Evolutionary conservation across 2,797 vertebrate species (phyloP).

Genomic region (Sebastes kiyomatsui): DNA sequence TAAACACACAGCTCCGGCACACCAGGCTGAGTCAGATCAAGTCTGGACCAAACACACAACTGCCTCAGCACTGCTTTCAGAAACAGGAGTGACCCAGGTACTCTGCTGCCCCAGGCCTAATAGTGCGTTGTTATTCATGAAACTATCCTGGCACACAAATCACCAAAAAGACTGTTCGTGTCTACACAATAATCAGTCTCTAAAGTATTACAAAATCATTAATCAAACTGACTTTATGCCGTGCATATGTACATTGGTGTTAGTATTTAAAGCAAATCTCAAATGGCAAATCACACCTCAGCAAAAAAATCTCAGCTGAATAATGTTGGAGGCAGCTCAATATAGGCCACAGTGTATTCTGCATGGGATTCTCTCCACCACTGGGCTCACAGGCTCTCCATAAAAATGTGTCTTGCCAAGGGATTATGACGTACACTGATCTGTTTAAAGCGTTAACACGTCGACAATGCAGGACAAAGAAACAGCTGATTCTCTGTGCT

Average conservation of each 20-base stretch:
- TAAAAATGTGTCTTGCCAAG: slow-evolving; percentile 51
- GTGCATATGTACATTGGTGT: neutral
- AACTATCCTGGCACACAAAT: neutral
- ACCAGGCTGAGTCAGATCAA: slow-evolving; percentile 56
- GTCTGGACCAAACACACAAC: slow-evolving; percentile 43
- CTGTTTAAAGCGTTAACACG: slow-evolving; percentile 63
- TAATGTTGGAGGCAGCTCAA: slow-evolving; percentile 25
- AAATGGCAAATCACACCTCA: slow-evolving; percentile 20
- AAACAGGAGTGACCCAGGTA: slow-evolving; percentile 8
- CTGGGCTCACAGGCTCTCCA: slow-evolving; percentile 43
- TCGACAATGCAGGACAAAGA: slow-evolving; percentile 60
- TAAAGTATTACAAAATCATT: neutral
- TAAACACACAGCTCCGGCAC: slow-evolving; percentile 49
- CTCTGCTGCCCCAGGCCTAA: slow-evolving; percentile 3
- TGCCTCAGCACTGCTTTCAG: slow-evolving; percentile 20
- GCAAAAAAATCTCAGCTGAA: slow-evolving; percentile 47
- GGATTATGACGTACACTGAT: slow-evolving; percentile 69
- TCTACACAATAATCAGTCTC: neutral
- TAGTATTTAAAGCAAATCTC: slow-evolving; percentile 2
- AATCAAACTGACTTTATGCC: neutral
- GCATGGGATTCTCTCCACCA: slow-evolving; percentile 33
- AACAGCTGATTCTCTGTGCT: slow-evolving; percentile 64
- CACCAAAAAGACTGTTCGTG: neutral
- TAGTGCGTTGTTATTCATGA: slow-evolving; percentile 46
- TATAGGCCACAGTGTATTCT: slow-evolving; percentile 38